phyloP scores from a whole-genome alignment of 2,888 invertebrate species.

The Ophioninae sp. region DNA sequence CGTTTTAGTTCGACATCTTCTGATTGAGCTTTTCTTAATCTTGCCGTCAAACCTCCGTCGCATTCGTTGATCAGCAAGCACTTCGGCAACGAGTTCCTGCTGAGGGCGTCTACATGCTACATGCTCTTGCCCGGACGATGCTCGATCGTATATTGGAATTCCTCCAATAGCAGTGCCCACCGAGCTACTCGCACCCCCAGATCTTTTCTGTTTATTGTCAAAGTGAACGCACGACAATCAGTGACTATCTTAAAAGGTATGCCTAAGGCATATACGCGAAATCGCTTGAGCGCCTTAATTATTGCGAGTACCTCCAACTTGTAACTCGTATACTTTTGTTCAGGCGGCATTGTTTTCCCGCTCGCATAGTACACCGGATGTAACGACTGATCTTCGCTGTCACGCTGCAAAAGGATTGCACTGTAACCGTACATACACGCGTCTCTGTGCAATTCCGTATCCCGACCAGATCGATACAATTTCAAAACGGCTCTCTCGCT shows the following conservation, averaged over 20 bases:
- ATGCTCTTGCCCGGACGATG: conserved; percentile 44
- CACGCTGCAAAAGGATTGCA: neutral
- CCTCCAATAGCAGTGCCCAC: neutral
- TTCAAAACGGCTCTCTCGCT: neutral
- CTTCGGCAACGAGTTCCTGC: conserved; percentile 58
- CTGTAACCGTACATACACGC: conserved; percentile 2
- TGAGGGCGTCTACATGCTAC: conserved; percentile 65
- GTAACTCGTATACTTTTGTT: conserved; percentile 8
- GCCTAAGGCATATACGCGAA: conserved; percentile 9
- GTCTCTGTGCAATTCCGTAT: neutral
- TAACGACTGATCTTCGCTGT: neutral
- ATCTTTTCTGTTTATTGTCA: conserved; percentile 11
- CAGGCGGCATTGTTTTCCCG: conserved; percentile 5
- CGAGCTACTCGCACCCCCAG: conserved; percentile 7
- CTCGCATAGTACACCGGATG: conserved; percentile 13
- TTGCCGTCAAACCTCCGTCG: neutral
- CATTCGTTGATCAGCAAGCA: conserved; percentile 34
- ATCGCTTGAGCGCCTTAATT: neutral
- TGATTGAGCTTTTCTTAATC: neutral
- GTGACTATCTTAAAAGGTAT: conserved; percentile 8
- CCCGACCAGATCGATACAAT: neutral
- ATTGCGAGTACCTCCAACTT: conserved; percentile 11
- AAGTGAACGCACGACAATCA: conserved; percentile 2
- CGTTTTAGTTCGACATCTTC: neutral
- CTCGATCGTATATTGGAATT: conserved; percentile 14